Conservation (phyloP, 2,797 vertebrate genomes). For the Aselliscus stoliczkanus region DNA sequence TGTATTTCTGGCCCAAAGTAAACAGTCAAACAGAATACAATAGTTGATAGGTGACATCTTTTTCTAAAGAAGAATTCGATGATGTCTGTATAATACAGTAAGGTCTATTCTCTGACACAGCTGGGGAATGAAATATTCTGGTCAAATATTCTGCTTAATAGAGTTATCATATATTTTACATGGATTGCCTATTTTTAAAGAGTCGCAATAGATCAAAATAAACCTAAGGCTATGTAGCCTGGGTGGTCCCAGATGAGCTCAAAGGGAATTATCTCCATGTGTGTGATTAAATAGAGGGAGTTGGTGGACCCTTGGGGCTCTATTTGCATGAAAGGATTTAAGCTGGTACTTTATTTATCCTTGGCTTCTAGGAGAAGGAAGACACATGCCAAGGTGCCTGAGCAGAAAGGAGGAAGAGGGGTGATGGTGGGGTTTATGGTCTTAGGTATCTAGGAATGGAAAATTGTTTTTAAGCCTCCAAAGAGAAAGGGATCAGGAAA, state of each 20-base stretch:
- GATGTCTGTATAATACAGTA: background rate
- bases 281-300: slow-evolving; percentile 54
- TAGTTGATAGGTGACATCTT: slow-evolving; percentile 8
- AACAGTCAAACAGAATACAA: slow-evolving; percentile 47
- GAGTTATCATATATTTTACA: slow-evolving; percentile 59
- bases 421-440: background rate
- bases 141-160: slow-evolving; percentile 59
- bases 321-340: slow-evolving; percentile 58
- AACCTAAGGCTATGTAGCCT: slow-evolving; percentile 22
- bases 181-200: slow-evolving; percentile 56
- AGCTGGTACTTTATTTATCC: slow-evolving; percentile 45
- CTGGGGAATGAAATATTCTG: slow-evolving; percentile 52
- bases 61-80: slow-evolving; percentile 36
- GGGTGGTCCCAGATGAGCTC: slow-evolving; percentile 47
- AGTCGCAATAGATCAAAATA: slow-evolving; percentile 59
- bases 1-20: background rate
- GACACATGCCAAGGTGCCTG: background rate
- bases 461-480: background rate
- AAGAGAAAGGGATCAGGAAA: slow-evolving; percentile 21
- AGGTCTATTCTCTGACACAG: background rate
- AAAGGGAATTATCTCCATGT: slow-evolving; percentile 55
- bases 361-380: slow-evolving; percentile 31
- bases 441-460: slow-evolving; percentile 15
- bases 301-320: slow-evolving; percentile 3
- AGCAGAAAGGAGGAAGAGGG: background rate